Base-by-base conservation (phyloP, 2,888 invertebrate species). In the Scaptomyza tumidula region DNA sequence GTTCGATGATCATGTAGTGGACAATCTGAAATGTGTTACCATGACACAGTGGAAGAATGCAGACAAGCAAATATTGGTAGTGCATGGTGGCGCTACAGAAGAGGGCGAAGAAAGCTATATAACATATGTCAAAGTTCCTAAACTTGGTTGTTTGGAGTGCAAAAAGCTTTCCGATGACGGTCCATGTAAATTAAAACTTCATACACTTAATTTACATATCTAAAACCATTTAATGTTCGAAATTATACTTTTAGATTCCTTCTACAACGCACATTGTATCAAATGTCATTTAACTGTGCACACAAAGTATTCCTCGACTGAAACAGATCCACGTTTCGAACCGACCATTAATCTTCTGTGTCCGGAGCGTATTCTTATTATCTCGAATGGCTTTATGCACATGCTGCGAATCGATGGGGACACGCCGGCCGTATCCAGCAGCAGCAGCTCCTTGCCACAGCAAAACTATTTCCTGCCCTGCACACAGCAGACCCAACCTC, bases 241-340 rank as follows among this genome's bases (percentile, higher is more conserved):
- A 24, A 11, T 53, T 0, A 5, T 35, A 55, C 61, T 60, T 75
- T 91, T 91, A 92, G 93, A 93, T 88, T 92, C 93, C 68, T 94
- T 94, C 81, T 94, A 94, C 82, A 94, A 95, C 55, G 94, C 95
- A 88, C 93, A 96, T 80, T 98, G 98, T 90, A 93, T 97, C 62
- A 95, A 96, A 89, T 98, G 98, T 91, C 97, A 98, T 89, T 95
- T 98, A 80, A 97, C 98, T 49, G 95, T 98, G 75, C 98, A 98
- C 92, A 97, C 97, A 79, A 97, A 96, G 90, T 97, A 98, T 91
- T 97, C 97, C 90, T 95, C 97, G 81, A 96, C 97, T n/a, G 95
- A 96, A 46, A 97, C 97, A 53, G 96, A 95, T 84, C 97, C 97
- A 29, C 94, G 94, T 91, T 96, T 96, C 86, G 94, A 95, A 80